Percentiles rank a stretch among this genome's conserved stretches.
phyloP scores from a whole-genome alignment of 2,888 invertebrate species.

The Lamellibrachia columna region DNA sequence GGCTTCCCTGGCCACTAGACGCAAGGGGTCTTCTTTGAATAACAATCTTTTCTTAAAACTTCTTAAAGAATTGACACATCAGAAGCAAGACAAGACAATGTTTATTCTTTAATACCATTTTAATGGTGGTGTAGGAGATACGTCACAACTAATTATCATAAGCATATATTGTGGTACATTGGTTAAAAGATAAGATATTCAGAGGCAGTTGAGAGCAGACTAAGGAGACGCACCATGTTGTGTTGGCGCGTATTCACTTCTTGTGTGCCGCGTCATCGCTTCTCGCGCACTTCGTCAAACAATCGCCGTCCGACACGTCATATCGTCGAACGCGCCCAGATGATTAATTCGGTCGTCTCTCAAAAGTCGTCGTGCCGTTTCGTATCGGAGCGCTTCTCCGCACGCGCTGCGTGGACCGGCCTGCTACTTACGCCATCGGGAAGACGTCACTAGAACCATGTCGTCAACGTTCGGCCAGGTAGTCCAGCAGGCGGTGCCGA shows the following conservation, averaged over 20 bases:
- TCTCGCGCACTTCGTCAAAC: background rate
- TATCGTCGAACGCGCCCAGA: slow-evolving; percentile 12
- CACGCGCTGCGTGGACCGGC: slow-evolving; percentile 9
- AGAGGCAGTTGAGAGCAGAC: background rate
- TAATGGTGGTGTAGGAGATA: too few relatives aligned
- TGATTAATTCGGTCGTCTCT: background rate
- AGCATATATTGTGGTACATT: too few relatives aligned
- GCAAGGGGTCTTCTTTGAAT: too few relatives aligned
- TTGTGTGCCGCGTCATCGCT: background rate
- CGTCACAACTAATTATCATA: too few relatives aligned
- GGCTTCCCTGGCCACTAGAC: too few relatives aligned
- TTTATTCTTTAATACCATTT: too few relatives aligned
- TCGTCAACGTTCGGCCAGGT: slow-evolving; percentile 9
- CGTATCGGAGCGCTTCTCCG: slow-evolving; percentile 6
- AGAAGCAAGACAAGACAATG: too few relatives aligned
- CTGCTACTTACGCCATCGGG: background rate
- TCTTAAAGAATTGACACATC: too few relatives aligned
- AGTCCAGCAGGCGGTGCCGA: slow-evolving; percentile 12
- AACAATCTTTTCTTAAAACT: too few relatives aligned
- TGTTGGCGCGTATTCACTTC: background rate
- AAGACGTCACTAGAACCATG: background rate
- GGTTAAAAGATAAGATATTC: too few relatives aligned
- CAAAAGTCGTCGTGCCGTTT: slow-evolving; percentile 7
- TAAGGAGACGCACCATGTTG: background rate
- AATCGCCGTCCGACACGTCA: background rate